These are phyloP conservation scores for Sebastes diaconus DNA, from an alignment of 2,797 vertebrate species.

Conservation along the genomic window DNA sequence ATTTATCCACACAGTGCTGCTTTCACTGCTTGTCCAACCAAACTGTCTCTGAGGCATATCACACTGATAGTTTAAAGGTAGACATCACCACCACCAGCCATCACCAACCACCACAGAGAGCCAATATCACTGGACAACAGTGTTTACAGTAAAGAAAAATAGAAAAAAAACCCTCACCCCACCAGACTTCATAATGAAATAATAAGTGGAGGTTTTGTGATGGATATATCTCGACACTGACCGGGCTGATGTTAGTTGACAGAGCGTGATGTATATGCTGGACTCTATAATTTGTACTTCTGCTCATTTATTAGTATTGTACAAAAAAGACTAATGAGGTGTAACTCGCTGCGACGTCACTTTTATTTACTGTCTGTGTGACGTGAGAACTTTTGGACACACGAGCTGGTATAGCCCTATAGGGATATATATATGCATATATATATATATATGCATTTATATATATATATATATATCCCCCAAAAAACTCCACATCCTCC, in stretches of 20 bases:
- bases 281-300: slow-evolving; percentile 90
- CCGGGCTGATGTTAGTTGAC: slow-evolving; percentile 89
- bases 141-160: slow-evolving; percentile 9
- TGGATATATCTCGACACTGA: slow-evolving; percentile 81
- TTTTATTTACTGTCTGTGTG: slow-evolving; percentile 89
- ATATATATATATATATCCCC: background rate
- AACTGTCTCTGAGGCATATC: slow-evolving; percentile 46
- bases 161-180: too few relatives aligned
- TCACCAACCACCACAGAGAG: background rate
- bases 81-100: background rate
- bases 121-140: slow-evolving; percentile 1
- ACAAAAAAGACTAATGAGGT: slow-evolving; percentile 91
- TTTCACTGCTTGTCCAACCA: slow-evolving; percentile 44
- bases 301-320: slow-evolving; percentile 89
- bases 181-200: background rate
- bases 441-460: too few relatives aligned
- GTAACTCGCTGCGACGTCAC: slow-evolving; percentile 88
- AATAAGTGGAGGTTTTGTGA: slow-evolving; percentile 66
- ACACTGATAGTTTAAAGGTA: background rate
- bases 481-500: background rate
- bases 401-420: slow-evolving; percentile 22
- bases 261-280: slow-evolving; percentile 85
- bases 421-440: background rate
- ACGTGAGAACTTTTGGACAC: slow-evolving; percentile 75
- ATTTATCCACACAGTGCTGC: slow-evolving; percentile 50